Percentiles rank a stretch among this genome's conserved stretches.
Conservation (phyloP, 1,140 invertebrate species). For the Temnothorax curvispinosus region DNA sequence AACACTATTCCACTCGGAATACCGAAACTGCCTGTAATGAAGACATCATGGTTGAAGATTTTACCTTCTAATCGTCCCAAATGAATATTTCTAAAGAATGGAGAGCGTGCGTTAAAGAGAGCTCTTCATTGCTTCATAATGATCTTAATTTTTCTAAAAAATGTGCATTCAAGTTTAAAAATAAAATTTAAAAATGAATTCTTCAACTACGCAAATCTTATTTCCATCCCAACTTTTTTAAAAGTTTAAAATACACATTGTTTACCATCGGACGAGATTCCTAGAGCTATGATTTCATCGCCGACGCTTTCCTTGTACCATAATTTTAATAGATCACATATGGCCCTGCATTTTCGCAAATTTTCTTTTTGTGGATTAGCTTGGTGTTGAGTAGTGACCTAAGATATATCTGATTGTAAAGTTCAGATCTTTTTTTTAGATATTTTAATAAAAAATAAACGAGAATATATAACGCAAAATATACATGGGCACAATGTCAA, state of each 20-base stretch:
- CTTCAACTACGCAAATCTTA: no score
- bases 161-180: no score
- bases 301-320: neutral
- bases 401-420: neutral
- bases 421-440: neutral
- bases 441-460: neutral
- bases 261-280: neutral
- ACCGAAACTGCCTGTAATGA: neutral
- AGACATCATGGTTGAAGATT: neutral
- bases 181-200: no score
- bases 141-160: neutral
- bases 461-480: neutral
- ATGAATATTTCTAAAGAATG: no score
- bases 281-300: neutral
- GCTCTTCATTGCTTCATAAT: neutral
- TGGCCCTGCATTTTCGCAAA: neutral
- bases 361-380: neutral
- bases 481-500: neutral
- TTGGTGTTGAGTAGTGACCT: neutral
- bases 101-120: neutral
- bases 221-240: no score
- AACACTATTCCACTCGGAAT: neutral
- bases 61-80: no score
- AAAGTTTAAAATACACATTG: neutral
- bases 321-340: neutral